Conservation (phyloP, 1,140 invertebrate species). For the Cryptotermes secundus region DNA sequence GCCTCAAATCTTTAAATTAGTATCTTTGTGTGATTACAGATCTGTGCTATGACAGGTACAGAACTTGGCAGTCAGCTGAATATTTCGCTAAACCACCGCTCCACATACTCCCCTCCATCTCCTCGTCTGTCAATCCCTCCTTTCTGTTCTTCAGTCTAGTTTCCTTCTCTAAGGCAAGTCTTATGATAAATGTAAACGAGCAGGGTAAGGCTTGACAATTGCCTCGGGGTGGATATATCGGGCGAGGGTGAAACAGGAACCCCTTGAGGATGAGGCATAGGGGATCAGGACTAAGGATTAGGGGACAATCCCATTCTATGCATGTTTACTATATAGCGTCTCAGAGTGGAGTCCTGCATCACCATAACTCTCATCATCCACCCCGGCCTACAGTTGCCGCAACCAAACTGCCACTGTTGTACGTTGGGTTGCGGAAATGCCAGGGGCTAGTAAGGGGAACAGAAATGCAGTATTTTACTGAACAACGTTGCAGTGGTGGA, state of each 20-base stretch:
- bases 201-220: not conserved
- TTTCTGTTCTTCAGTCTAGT: not conserved
- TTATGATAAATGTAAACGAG: constrained; percentile 9
- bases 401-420: not conserved
- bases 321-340: constrained; percentile 13
- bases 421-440: not conserved
- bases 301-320: constrained; percentile 8
- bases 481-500: not conserved
- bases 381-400: not conserved
- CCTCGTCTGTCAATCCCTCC: constrained; percentile 8
- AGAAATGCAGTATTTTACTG: not conserved
- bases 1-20: too few relatives aligned
- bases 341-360: not conserved
- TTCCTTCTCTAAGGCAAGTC: not conserved
- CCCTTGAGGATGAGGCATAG: not conserved
- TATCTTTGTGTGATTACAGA: too few relatives aligned
- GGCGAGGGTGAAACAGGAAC: not conserved
- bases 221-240: constrained; percentile 1
- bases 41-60: too few relatives aligned
- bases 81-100: not conserved
- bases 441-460: not conserved
- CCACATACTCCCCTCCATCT: not conserved
- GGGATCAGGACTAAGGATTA: constrained; percentile 2
- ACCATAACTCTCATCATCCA: not conserved
- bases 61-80: not conserved